A percentile compares a stretch with the other conserved stretches of the same genome.
phyloP scores from a whole-genome alignment of 2,113 vertebrate genomes.

The Plecturocebus donacophilus region DNA sequence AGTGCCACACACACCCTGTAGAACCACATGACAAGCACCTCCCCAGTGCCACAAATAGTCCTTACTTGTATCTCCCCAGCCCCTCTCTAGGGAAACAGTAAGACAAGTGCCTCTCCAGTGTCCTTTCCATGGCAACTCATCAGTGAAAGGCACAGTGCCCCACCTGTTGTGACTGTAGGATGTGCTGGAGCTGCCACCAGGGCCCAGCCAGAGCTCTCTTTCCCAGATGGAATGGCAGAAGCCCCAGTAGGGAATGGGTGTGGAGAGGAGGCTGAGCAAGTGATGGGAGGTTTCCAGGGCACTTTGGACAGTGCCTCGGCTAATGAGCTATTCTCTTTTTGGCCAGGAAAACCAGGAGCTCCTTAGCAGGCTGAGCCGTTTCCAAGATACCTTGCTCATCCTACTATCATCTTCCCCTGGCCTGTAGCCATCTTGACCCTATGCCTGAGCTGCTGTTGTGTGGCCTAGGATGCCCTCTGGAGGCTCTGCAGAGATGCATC shows the following conservation, averaged over 20 bases:
- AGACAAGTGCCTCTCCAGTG: not conserved
- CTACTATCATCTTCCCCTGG: not conserved
- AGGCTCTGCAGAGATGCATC: conserved; percentile 49
- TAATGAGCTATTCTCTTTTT: conserved; percentile 7
- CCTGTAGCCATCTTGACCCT: conserved; percentile 62
- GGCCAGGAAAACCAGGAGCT: not conserved
- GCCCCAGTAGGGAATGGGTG: not conserved
- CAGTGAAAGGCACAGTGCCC: not conserved
- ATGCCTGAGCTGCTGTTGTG: conserved; percentile 42
- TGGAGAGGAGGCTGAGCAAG: not conserved
- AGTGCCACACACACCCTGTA: not conserved
- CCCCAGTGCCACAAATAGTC: not conserved
- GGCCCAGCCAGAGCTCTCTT: not conserved
- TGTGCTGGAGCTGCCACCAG: not conserved
- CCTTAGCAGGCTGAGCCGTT: not conserved
- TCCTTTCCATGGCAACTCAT: not conserved
- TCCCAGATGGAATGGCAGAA: not conserved
- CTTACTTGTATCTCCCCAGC: not conserved
- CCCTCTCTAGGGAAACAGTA: not conserved
- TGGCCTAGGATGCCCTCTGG: conserved; percentile 76
- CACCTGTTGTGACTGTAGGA: not conserved
- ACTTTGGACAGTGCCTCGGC: not conserved
- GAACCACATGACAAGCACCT: not conserved
- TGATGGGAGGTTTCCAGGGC: not conserved
- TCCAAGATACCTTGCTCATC: not conserved